phyloP scores from a whole-genome alignment of 2,797 vertebrate species.

The Arvicola amphibius region DNA sequence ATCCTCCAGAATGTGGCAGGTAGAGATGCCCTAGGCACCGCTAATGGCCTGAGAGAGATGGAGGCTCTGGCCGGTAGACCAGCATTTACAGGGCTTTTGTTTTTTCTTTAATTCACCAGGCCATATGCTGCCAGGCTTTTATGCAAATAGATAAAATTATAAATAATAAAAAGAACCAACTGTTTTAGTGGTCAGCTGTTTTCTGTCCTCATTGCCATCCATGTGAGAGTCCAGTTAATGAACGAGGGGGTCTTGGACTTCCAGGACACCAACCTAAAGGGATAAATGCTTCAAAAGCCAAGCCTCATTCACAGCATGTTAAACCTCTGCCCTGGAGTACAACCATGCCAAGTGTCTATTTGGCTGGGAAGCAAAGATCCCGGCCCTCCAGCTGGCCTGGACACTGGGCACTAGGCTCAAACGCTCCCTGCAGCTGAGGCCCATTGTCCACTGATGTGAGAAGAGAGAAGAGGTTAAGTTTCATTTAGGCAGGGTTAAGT shows the following conservation, averaged over 20 bases:
- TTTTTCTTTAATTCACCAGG: conserved; percentile 76
- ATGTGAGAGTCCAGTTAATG: conserved; percentile 73
- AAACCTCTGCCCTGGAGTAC: conserved; percentile 77
- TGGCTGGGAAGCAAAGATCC: conserved; percentile 70
- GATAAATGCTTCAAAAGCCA: conserved; percentile 70
- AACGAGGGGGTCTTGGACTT: conserved; percentile 72
- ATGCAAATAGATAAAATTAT: conserved; percentile 81
- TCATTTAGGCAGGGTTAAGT: conserved; percentile 63
- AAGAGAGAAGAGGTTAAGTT: conserved; percentile 71
- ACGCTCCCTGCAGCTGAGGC: conserved; percentile 75
- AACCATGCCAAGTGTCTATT: conserved; percentile 70
- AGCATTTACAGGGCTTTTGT: conserved; percentile 70
- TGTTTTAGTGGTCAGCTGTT: conserved; percentile 74
- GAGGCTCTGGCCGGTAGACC: conserved; percentile 64
- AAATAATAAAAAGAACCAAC: conserved; percentile 82
- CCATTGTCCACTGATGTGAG: conserved; percentile 71
- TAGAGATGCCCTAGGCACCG: conserved; percentile 42
- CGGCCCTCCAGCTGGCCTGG: conserved; percentile 78
- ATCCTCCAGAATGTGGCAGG: conserved; percentile 69
- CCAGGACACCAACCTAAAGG: conserved; percentile 71
- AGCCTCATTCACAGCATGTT: conserved; percentile 67
- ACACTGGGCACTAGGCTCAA: conserved; percentile 45
- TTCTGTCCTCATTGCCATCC: conserved; percentile 57
- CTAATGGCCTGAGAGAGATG: conserved; percentile 58
- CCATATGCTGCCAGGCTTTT: conserved; percentile 82